Conservation (phyloP, 2,797 vertebrate genomes). For the Vespertilio murinus region DNA sequence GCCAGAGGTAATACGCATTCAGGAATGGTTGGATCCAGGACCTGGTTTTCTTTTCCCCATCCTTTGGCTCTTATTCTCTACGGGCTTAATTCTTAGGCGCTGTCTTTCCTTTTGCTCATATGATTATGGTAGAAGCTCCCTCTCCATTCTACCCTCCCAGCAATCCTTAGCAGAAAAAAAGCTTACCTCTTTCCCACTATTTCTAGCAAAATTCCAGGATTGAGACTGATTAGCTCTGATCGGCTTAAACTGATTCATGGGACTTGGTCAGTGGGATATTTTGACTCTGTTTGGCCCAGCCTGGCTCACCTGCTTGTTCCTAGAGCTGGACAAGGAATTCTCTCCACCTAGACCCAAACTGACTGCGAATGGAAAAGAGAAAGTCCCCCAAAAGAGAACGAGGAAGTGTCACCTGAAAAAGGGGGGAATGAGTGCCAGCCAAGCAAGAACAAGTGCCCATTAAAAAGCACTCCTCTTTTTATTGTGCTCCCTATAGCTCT, state of each 20-base stretch:
- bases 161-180: background rate
- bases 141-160: background rate
- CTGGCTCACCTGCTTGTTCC: background rate
- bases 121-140: background rate
- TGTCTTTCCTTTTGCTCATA: background rate
- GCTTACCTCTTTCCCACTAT: background rate
- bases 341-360: background rate
- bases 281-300: background rate
- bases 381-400: background rate
- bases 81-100: background rate
- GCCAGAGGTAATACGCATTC: background rate
- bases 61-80: background rate
- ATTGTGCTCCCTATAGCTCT: background rate
- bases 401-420: background rate
- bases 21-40: background rate
- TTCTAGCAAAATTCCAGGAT: slow-evolving; percentile 4
- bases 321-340: background rate
- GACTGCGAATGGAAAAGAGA: background rate
- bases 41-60: background rate
- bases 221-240: background rate
- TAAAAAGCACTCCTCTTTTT: background rate
- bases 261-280: background rate
- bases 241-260: background rate
- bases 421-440: background rate
- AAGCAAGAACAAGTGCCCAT: background rate